Evolutionary conservation across 2,888 invertebrate species (phyloP).

Genomic region (Gari tellinella): DNA sequence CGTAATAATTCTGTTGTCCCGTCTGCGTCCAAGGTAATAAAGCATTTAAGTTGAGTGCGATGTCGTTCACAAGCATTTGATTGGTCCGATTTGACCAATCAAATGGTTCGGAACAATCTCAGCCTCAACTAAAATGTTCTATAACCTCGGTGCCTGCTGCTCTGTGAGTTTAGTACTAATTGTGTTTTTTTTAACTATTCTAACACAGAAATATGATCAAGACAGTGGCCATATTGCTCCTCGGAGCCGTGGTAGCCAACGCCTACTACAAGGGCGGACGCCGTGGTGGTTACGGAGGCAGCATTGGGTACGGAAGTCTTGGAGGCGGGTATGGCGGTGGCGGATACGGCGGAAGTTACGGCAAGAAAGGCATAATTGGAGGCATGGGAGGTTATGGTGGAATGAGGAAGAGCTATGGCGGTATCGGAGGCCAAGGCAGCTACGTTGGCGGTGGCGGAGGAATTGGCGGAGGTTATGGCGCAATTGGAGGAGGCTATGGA

Average conservation of each 20-base stretch:
- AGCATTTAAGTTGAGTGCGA: no score
- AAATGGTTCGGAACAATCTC: no score
- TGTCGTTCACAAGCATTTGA: no score
- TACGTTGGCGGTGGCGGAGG: background rate
- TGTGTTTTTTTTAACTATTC: no score
- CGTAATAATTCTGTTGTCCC: no score
- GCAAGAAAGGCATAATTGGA: background rate
- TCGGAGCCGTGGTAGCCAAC: conserved; percentile 4
- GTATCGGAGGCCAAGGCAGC: background rate
- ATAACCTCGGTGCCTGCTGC: no score
- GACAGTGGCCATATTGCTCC: background rate
- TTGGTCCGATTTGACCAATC: no score
- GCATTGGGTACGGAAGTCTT: background rate
- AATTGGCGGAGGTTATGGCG: conserved; percentile 7
- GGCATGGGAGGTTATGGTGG: background rate
- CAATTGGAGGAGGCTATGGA: conserved; percentile 3
- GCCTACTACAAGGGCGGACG: conserved; percentile 5
- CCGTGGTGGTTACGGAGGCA: background rate
- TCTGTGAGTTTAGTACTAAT: no score
- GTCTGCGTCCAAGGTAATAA: no score
- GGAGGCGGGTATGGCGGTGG: conserved; percentile 5
- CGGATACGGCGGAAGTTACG: background rate
- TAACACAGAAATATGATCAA: conserved; percentile 1
- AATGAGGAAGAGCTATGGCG: conserved; percentile 2
- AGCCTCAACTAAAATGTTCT: no score